Evolutionary conservation across 2,113 vertebrate genomes (phyloP), one percentile per base, ranked within the genome.

Genomic region (Athene cunicularia): DNA sequence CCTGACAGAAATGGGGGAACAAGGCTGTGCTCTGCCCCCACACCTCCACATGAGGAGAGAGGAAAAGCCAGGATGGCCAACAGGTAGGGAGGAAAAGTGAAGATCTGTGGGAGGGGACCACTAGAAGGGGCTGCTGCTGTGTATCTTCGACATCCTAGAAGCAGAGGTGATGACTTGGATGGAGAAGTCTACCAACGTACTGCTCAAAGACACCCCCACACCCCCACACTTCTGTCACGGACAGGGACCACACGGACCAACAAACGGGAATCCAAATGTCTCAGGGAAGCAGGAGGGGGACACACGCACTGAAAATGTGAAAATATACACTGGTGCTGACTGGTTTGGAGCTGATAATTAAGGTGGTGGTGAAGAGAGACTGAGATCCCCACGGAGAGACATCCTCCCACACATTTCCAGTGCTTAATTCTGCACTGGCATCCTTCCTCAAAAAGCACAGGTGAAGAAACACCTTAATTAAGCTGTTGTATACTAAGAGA

Each of bases 221-320:
- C 41, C 15, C 43, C 41, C 43, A 16, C 43, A 17, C 17, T 17
- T 45, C 17, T 45, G 43, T 45, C 30, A 16, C 26, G 33, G 28
- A 28, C 5, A 26, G 45, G 63, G 76, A 37, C 23, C 5, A n/a
- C 16, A 17, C 1, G 0, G 11, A 59, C 17, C 43, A 9, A 14
- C 1, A 1, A 16, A 16, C 0, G 0, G 26, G 56, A 86, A 71
- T 32, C 8, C 0, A 1, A 39, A 33, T 2, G 9, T 32, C 41
- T 68, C 35, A 22, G 17, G 30, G 50, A 26, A 66, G 52, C 1
- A 8, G 70, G 39, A 80, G 53, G 30, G 8, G 45, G 14, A 14
- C 39, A 47, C 14, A 12, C 23, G 19, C 13, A 7, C n/a, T 33
- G 41, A 26, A 76, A n/a, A 62, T 1, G 12, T n/a, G 66, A 67